phyloP scores from a whole-genome alignment of 2,797 vertebrate genomes.

The Labroides dimidiatus region DNA sequence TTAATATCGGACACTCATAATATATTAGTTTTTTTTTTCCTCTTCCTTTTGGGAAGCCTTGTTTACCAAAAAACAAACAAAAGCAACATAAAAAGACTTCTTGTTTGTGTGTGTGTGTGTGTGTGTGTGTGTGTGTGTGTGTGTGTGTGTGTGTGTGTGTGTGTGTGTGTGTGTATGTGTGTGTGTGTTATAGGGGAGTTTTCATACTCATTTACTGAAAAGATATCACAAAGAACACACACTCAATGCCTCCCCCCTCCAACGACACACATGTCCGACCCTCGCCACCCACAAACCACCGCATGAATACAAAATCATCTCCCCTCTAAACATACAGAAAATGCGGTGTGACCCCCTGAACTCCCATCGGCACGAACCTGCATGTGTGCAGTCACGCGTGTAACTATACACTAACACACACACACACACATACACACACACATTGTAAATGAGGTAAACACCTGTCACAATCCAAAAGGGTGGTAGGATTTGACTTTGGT shows the following conservation, averaged over 20 bases:
- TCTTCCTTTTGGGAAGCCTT: conserved; percentile 33
- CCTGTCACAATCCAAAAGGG: neutral
- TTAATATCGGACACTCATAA: conserved; percentile 69
- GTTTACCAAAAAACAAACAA: conserved; percentile 56
- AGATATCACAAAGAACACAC: conserved; percentile 30
- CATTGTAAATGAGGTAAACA: conserved; percentile 7
- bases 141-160: too few relatives aligned
- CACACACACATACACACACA: conserved; percentile 3
- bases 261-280: conserved; percentile 1
- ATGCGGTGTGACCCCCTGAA: conserved; percentile 3
- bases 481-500: neutral
- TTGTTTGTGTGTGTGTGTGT: too few relatives aligned
- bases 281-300: neutral
- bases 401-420: conserved; percentile 10
- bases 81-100: conserved; percentile 45
- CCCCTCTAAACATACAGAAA: conserved; percentile 4
- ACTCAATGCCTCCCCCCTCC: neutral
- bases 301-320: conserved; percentile 28
- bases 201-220: conserved; percentile 50
- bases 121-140: too few relatives aligned
- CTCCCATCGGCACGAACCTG: neutral
- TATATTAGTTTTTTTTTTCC: conserved; percentile 41
- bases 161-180: too few relatives aligned
- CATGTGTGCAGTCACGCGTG: conserved; percentile 16
- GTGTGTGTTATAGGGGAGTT: conserved; percentile 31